phyloP scores from a whole-genome alignment of 2,113 vertebrate species.

The human region DNA sequence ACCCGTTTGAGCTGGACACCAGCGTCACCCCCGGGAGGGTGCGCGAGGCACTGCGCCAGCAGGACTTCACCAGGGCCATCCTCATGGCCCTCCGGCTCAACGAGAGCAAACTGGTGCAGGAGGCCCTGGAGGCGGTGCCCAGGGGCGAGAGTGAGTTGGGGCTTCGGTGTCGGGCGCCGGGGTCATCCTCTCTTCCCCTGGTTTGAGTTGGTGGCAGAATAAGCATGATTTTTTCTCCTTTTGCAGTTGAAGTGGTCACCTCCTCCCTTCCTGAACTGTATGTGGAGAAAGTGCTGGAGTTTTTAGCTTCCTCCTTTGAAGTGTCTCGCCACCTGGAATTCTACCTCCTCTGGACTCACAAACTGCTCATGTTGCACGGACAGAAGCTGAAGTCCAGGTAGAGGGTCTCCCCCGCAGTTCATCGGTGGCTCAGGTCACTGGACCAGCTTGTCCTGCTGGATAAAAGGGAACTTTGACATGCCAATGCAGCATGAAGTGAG shows the following conservation, averaged over 20 bases:
- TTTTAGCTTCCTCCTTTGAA: conserved; percentile 91
- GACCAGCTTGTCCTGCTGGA: neutral
- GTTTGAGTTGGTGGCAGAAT: rapidly evolving
- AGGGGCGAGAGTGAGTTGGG: conserved; percentile 87
- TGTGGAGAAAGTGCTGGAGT: conserved; percentile 93
- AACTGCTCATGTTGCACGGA: conserved; percentile 91
- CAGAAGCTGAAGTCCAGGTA: conserved; percentile 95
- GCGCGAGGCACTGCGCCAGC: conserved; percentile 85
- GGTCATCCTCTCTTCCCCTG: too few relatives aligned
- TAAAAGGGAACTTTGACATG: rapidly evolving
- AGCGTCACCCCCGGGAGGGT: conserved; percentile 92
- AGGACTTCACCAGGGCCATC: conserved; percentile 89
- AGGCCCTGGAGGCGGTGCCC: conserved; percentile 92
- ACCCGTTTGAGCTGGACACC: conserved; percentile 95
- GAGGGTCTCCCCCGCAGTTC: rapidly evolving
- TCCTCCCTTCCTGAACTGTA: conserved; percentile 93
- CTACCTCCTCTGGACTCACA: conserved; percentile 94
- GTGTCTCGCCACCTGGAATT: conserved; percentile 94
- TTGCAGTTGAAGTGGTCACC: conserved; percentile 90
- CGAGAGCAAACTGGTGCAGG: conserved; percentile 90
- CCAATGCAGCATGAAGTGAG: neutral
- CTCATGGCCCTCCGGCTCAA: conserved; percentile 94
- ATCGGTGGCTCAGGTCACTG: neutral
- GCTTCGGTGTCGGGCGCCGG: too few relatives aligned
- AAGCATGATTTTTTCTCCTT: rapidly evolving